Base-by-base conservation (phyloP, 2,888 invertebrate genomes). In the Temnothorax ravouxi region DNA sequence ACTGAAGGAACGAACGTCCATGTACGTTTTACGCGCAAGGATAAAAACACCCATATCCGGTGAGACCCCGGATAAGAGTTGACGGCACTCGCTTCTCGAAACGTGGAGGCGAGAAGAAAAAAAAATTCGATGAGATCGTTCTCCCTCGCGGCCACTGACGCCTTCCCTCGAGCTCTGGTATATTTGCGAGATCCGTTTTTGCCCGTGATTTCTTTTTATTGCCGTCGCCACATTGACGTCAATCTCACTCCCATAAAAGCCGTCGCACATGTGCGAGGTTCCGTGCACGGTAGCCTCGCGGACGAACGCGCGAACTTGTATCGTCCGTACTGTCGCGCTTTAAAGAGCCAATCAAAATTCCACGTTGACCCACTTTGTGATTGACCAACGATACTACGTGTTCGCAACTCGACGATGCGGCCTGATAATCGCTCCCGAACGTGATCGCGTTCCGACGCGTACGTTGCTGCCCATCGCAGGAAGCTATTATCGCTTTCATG, bases 281-380 rank as follows among this genome's bases (percentile, higher is more conserved):
- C 54, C 21, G 67, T 8, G 25, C 64, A 13, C 21, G 21, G 15
- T 64, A 18, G 15, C 64, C 9, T 18, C 38, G 11, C 38, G 38
- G 4, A 71, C 29, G 13, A 25, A 44, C 34, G 1, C 47, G 52
- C 50, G 69, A 11, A 54, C 47, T 61, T 5, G 66, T 15, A 72
- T 18, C 56, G 64, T 54, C n/a, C 38, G 25, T 72, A 44, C 29
- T 44, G 62, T 74, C 29, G 52, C 52, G 44, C 44, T 74, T 66
- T 76, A 84, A 84, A 67, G 69, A 75, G 84, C 47, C 69, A 74
- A 83, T 84, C 75, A 76, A 76, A 84, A 84, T 76, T 76, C 61
- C 21, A 56, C 38, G 69, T 25, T 69, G 84, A 84, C 84, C 84
- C 62, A 84, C 44, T 84, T 84, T 44, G 61, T 59, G 44, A 29